These are phyloP conservation scores for Rhorus exstirpatorius DNA, from an alignment of 2,888 invertebrate species.

Conservation along the genomic window DNA sequence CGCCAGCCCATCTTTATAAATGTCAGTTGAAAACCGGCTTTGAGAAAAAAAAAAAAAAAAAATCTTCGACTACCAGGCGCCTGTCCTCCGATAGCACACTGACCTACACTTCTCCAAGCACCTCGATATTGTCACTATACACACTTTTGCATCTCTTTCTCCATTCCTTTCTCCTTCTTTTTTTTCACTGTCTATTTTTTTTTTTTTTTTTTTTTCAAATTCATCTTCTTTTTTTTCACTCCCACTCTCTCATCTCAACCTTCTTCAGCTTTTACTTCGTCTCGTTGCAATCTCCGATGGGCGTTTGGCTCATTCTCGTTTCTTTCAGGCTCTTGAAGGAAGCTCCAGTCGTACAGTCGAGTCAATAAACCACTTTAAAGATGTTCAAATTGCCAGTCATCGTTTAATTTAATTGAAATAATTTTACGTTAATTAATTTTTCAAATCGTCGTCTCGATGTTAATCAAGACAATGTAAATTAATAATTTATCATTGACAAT, in stretches of 20 bases:
- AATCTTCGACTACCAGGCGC: conserved; percentile 72
- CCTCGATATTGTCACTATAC: conserved; percentile 34
- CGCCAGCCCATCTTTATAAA: conserved; percentile 49
- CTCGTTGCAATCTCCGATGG: conserved; percentile 54
- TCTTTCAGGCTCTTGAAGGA: not conserved
- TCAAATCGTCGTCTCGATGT: no score
- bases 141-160: conserved; percentile 42
- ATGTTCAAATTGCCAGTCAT: no score
- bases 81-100: conserved; percentile 77
- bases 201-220: no score
- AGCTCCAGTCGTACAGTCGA: no score
- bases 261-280: conserved; percentile 64
- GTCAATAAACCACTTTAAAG: no score
- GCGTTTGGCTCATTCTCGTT: not conserved
- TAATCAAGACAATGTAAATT: no score
- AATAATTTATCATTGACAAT: no score
- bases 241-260: conserved; percentile 55
- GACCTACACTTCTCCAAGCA: conserved; percentile 76
- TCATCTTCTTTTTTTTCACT: no score
- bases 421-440: no score
- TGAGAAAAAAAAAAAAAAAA: conserved; percentile 47
- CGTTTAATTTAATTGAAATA: no score
- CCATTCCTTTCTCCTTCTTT: conserved; percentile 43
- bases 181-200: no score
- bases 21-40: conserved; percentile 73